Percentiles rank a stretch among this genome's conserved stretches.
Evolutionary conservation across 1,140 invertebrate genomes (phyloP).

Genomic region (Lamellibrachia luymesi): DNA sequence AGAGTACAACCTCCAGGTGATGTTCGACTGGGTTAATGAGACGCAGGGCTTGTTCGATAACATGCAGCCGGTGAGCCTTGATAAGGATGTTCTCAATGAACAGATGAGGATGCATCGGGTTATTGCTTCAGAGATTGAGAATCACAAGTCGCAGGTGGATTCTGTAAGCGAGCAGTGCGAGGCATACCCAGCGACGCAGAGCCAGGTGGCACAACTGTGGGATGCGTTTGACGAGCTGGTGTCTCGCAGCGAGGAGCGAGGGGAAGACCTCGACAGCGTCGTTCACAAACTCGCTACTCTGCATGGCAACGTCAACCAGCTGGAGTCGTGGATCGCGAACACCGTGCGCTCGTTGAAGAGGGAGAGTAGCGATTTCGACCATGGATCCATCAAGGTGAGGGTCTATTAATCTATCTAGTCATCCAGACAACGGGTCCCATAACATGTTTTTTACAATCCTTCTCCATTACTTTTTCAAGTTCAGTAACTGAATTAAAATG

Average conservation of each 20-base stretch:
- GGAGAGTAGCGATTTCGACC: conserved; percentile 17
- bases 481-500: too few relatives aligned
- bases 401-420: too few relatives aligned
- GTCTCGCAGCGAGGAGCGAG: conserved; percentile 83
- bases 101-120: conserved; percentile 81
- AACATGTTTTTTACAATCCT: too few relatives aligned
- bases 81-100: conserved; percentile 85
- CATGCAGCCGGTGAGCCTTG: conserved; percentile 77
- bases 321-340: conserved; percentile 45
- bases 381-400: conserved; percentile 9
- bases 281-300: conserved; percentile 84
- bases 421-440: too few relatives aligned
- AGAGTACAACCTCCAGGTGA: conserved; percentile 82
- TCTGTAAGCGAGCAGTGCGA: conserved; percentile 20
- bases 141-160: conserved; percentile 66
- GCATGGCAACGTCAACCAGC: conserved; percentile 67
- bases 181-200: not conserved
- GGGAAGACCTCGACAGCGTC: conserved; percentile 85
- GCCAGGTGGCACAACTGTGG: conserved; percentile 17
- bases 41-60: conserved; percentile 73
- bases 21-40: conserved; percentile 79
- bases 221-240: conserved; percentile 50
- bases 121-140: conserved; percentile 78
- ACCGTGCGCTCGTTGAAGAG: conserved; percentile 42
- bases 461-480: too few relatives aligned